Percentiles rank a stretch among this genome's conserved stretches.
These are phyloP conservation scores for Thymelicus sylvestris DNA, from an alignment of 2,888 invertebrate species.

Conservation along the genomic window DNA sequence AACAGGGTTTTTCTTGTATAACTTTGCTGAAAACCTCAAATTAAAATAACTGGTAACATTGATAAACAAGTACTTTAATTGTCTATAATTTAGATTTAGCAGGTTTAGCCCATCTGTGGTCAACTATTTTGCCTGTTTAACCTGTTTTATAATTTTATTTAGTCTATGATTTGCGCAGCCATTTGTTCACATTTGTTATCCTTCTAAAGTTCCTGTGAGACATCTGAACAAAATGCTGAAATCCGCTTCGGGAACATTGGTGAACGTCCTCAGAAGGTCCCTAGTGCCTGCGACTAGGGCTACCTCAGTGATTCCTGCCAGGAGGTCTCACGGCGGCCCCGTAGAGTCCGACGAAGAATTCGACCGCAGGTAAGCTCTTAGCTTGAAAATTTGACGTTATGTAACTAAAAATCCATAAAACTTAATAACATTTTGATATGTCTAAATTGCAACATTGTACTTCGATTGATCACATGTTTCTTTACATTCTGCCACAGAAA, in stretches of 20 bases:
- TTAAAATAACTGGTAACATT: no score
- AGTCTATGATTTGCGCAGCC: conserved; percentile 60
- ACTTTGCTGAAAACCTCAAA: no score
- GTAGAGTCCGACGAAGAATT: conserved; percentile 94
- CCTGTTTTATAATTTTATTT: conserved; percentile 8
- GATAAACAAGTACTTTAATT: no score
- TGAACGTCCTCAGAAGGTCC: conserved; percentile 71
- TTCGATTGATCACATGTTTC: background rate
- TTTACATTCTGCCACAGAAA: background rate
- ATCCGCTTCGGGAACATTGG: conserved; percentile 72
- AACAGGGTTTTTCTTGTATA: no score
- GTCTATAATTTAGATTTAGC: no score
- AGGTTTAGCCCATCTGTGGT: no score
- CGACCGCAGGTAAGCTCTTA: conserved; percentile 86
- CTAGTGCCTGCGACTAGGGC: conserved; percentile 66
- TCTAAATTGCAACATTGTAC: background rate
- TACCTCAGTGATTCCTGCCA: conserved; percentile 61
- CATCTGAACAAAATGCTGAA: conserved; percentile 74
- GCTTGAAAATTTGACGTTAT: conserved; percentile 72
- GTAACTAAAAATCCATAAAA: conserved; percentile 55
- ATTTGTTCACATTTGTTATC: conserved; percentile 82
- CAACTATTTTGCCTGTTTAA: background rate
- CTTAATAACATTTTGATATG: background rate
- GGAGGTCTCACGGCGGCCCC: conserved; percentile 74
- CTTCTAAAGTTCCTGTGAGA: conserved; percentile 63